Conservation (phyloP, 2,113 vertebrate genomes). For the Engystomops pustulosus region DNA sequence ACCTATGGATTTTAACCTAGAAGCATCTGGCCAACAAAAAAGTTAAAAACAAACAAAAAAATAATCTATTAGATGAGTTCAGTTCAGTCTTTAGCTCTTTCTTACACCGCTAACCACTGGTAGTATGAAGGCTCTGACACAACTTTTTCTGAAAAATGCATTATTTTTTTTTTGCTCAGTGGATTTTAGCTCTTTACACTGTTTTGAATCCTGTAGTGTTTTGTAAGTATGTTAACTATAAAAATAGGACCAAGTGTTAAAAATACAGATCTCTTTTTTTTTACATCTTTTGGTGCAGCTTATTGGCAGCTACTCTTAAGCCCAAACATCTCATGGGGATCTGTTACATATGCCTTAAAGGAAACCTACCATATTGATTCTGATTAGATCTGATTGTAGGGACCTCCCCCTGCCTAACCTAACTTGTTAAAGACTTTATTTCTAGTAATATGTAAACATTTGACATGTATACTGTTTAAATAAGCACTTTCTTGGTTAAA, state of each 20-base stretch:
- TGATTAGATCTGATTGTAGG: no score
- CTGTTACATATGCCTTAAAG: not conserved
- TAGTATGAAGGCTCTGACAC: not conserved
- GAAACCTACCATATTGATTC: no score
- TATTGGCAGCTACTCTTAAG: not conserved
- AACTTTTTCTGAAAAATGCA: not conserved
- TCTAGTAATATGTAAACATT: no score
- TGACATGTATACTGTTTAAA: no score
- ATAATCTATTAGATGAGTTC: no score
- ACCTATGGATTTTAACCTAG: no score
- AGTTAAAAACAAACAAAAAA: no score
- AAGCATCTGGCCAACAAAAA: no score
- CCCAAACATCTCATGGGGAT: not conserved
- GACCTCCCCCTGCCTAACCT: no score
- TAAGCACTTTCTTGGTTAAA: no score
- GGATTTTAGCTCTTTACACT: not conserved
- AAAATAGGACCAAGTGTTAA: not conserved
- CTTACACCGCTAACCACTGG: not conserved
- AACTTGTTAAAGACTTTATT: no score
- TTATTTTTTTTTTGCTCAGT: not conserved
- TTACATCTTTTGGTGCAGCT: not conserved
- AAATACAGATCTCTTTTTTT: not conserved
- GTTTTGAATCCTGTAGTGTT: not conserved
- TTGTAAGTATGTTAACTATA: not conserved
- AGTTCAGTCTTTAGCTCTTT: not conserved